Evolutionary conservation across 2,888 invertebrate species (phyloP), one percentile per base, ranked within the genome.

Genomic region (Diarsia rubi): DNA sequence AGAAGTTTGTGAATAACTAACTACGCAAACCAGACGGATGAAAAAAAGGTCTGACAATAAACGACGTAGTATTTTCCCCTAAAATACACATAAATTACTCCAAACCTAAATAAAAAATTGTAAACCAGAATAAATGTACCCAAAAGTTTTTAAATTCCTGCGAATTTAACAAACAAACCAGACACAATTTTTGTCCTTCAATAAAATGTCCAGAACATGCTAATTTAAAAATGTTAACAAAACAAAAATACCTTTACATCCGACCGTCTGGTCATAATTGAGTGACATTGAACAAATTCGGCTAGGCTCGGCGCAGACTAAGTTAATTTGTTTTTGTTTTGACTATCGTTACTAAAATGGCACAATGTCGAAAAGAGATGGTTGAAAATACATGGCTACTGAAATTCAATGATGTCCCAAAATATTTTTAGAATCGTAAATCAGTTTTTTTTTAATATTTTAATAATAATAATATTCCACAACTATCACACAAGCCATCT

Each of bases 191-290:
- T 59, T 44, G 64, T 65, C 47, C 67, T 54, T 57, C 6, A 59
- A 14, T 14, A n/a, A 49, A 67, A 66, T n/a, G 54, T 31, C 49
- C 59, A 3, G 11, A 65, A 66, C 24, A 37, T 2, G 45, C 45
- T 24, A 3, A 64, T 82, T 78, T 52, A 45, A 78, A 76, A 79
- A 64, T 3, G 44, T 65, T 64, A 52, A 59, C 69, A 37, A 24
- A 63, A 69, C 24, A 52, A 54, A 68, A 74, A 74, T 47, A 52
- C 21, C 16, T 21, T 16, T 4, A 37, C 27, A 54, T 68, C 44
- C n/a, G n/a, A 37, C 47, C 69, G 54, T 62, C 64, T 69, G 60
- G 45, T 37, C 6, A 59, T 57, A 75, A 67, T 73, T 69, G 57
- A 59, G 52, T 63, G 70, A 57, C 64, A 65, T 62, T 74, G 16